These are phyloP conservation scores for Papilio xuthus DNA, from an alignment of 1,140 invertebrate species.

Conservation along the genomic window DNA sequence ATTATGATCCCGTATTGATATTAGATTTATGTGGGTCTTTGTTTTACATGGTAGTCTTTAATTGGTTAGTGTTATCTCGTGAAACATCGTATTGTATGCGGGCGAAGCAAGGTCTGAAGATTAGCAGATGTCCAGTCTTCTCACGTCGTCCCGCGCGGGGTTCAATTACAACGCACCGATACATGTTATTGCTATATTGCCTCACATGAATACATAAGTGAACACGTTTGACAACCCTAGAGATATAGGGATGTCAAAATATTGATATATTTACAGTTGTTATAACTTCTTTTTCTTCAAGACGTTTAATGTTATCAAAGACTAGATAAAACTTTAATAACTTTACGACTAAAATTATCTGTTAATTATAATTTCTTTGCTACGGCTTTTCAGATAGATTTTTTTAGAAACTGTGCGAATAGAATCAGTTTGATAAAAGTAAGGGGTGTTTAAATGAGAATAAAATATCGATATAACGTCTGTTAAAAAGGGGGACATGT, in stretches of 20 bases:
- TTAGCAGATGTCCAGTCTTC: conserved; percentile 62
- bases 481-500: conserved; percentile 35
- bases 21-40: conserved; percentile 28
- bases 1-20: conserved; percentile 8
- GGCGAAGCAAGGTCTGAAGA: conserved; percentile 41
- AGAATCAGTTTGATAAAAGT: background rate
- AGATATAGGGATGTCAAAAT: background rate
- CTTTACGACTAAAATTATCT: background rate
- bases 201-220: conserved; percentile 50
- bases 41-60: conserved; percentile 53
- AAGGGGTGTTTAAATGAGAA: conserved; percentile 22
- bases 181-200: conserved; percentile 64
- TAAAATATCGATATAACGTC: conserved; percentile 27
- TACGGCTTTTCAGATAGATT: background rate
- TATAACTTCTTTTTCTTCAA: too few relatives aligned
- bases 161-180: conserved; percentile 66
- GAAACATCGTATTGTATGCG: conserved; percentile 75
- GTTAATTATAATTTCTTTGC: background rate
- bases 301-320: too few relatives aligned
- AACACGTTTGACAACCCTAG: conserved; percentile 25
- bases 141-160: conserved; percentile 59
- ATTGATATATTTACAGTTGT: background rate
- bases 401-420: background rate
- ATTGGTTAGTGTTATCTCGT: conserved; percentile 76
- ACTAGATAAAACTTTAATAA: too few relatives aligned